Evolutionary conservation across 2,888 invertebrate genomes (phyloP), one percentile per base, ranked within the genome.

Genomic region (Julus scanicus): DNA sequence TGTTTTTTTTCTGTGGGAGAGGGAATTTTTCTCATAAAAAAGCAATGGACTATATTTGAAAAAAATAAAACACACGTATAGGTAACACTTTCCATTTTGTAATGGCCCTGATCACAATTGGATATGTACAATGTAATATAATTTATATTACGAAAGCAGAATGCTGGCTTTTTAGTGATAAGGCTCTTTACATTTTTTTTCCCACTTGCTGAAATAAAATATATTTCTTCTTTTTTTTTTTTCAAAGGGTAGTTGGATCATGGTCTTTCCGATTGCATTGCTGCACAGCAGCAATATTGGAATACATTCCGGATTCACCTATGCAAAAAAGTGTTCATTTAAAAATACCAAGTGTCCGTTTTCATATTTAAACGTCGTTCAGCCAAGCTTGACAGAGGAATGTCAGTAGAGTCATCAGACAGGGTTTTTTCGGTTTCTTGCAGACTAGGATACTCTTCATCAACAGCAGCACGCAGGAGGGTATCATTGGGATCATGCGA

Each of bases 211-310:
- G 80, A 80, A 80, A 37, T 37, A 37, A 37, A 37, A 80, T 80
- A 4, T 80, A 11, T 13, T 80, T 80, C 80, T 37, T 37, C 80
- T 37, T 37, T 80, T 29, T 37, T 29, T 37, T 37, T 37, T 15
- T 11, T 80, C 37, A 80, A 80, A 37, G 71, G 29, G 9, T 11
- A 63, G 71, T 20, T n/a, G 9, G 71, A 37, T 80, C 37, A 37
- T 37, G 80, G 37, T 29, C 37, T 3, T 80, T 80, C 80, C 37
- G 13, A 15, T 80, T 80, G 29, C 63, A 8, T 71, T 71, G 20
- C 63, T 71, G 63, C 20, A 71, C 63, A 37, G 80, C 80, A 80
- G 80, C 80, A 80, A 80, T 37, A 80, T 80, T 80, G 80, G 80
- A 80, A 80, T 80, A 80, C 11, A 80, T 37, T 9, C 80, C 80